A percentile compares a stretch with the other conserved stretches of the same genome.
Evolutionary conservation across 2,797 vertebrate species (phyloP).

Genomic region (Otolemur crassicaudatus): DNA sequence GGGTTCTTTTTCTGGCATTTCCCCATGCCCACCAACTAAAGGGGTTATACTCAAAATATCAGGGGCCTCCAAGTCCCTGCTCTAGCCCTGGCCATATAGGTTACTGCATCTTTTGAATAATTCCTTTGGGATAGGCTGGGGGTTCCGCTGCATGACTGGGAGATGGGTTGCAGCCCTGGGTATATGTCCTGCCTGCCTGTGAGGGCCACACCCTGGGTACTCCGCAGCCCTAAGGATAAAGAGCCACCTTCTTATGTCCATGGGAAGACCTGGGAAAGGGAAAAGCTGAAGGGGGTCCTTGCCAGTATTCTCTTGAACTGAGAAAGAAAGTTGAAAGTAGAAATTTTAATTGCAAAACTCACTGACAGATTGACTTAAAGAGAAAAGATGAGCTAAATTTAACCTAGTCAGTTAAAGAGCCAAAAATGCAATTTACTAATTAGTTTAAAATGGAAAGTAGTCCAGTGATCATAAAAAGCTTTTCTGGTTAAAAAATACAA

Average conservation of each 20-base stretch:
- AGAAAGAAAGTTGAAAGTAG: constrained; percentile 23
- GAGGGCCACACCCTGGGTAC: rapidly evolving
- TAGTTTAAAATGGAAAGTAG: constrained; percentile 79
- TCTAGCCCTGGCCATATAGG: neutral
- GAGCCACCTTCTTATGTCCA: neutral
- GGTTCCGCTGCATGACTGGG: rapidly evolving
- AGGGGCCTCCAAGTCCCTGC: neutral
- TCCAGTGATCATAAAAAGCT: constrained; percentile 63
- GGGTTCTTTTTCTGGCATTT: neutral
- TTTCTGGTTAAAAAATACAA: constrained; percentile 49
- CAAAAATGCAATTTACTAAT: constrained; percentile 79
- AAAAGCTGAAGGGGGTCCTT: neutral
- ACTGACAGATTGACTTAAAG: constrained; percentile 80
- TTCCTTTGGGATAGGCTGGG: neutral
- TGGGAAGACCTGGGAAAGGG: neutral
- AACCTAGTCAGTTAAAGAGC: constrained; percentile 74
- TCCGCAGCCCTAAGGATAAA: neutral
- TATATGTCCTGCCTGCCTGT: neutral
- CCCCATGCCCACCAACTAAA: neutral
- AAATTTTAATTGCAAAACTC: constrained; percentile 75
- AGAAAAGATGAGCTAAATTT: constrained; percentile 80
- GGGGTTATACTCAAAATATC: rapidly evolving
- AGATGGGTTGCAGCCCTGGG: neutral
- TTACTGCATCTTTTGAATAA: neutral
- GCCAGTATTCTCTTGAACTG: neutral